Evolutionary conservation across 1,140 invertebrate genomes (phyloP).

Genomic region (Tribolium castaneum): DNA sequence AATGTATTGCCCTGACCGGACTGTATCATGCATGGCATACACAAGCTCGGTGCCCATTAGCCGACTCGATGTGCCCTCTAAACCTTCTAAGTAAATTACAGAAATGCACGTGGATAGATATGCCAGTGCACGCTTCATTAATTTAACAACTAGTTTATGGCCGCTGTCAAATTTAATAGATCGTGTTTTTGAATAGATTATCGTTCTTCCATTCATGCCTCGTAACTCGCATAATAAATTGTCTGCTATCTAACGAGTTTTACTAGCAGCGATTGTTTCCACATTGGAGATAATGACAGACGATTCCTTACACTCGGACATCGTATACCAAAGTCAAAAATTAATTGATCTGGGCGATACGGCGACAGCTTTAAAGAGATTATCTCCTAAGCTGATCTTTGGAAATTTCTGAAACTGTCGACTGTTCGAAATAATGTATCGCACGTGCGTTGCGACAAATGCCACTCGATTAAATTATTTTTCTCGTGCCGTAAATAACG

Average conservation of each 20-base stretch:
- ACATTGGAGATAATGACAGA: neutral
- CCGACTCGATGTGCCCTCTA: slow-evolving; percentile 28
- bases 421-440: too few species aligned
- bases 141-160: slow-evolving; percentile 49
- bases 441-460: too few species aligned
- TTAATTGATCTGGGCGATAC: neutral
- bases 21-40: slow-evolving; percentile 18
- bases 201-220: slow-evolving; percentile 32
- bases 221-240: slow-evolving; percentile 19
- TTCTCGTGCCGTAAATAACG: too few species aligned
- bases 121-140: slow-evolving; percentile 46
- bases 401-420: neutral
- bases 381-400: neutral
- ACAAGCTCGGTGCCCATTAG: slow-evolving; percentile 35
- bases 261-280: slow-evolving; percentile 7
- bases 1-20: slow-evolving; percentile 26
- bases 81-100: slow-evolving; percentile 45
- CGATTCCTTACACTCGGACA: neutral
- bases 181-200: slow-evolving; percentile 47
- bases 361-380: neutral
- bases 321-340: neutral
- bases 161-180: slow-evolving; percentile 49
- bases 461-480: too few species aligned
- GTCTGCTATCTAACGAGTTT: slow-evolving; percentile 18
- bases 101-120: slow-evolving; percentile 38